Conservation (phyloP, 1,140 invertebrate genomes). For the Trypoxylus dichotomus region DNA sequence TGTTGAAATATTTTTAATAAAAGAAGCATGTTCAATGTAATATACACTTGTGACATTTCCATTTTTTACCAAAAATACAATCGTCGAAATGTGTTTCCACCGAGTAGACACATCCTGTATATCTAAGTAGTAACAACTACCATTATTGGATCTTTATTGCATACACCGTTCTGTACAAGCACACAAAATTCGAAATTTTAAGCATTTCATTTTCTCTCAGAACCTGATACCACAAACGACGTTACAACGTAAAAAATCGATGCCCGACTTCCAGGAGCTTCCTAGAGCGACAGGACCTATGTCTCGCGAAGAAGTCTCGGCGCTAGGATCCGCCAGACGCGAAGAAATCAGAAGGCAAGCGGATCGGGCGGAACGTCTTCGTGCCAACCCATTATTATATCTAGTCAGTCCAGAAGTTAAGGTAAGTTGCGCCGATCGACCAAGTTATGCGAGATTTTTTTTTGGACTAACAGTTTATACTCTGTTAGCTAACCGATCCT, state of each 20-base stretch:
- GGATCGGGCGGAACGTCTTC: slow-evolving; percentile 88
- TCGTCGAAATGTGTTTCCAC: too few species aligned
- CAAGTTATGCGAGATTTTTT: not conserved
- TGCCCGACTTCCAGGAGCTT: slow-evolving; percentile 88
- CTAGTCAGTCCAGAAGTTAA: slow-evolving; percentile 95
- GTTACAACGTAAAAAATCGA: slow-evolving; percentile 88
- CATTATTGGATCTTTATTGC: not conserved
- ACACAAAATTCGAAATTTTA: slow-evolving; percentile 15
- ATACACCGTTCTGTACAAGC: not conserved
- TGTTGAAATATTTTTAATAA: too few species aligned
- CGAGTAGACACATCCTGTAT: too few species aligned
- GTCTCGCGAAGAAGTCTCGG: slow-evolving; percentile 93
- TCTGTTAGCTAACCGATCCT: slow-evolving; percentile 21
- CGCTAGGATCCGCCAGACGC: slow-evolving; percentile 86
- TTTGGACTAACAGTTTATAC: slow-evolving; percentile 28
- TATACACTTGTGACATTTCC: too few species aligned
- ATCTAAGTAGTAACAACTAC: slow-evolving; percentile 47
- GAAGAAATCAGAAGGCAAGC: slow-evolving; percentile 90
- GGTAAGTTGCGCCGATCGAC: slow-evolving; percentile 62
- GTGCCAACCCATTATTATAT: slow-evolving; percentile 92
- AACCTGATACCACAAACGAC: slow-evolving; percentile 53
- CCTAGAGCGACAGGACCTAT: slow-evolving; percentile 77
- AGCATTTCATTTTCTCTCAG: slow-evolving; percentile 39
- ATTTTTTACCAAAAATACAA: too few species aligned
- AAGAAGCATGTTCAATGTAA: too few species aligned